phyloP scores from a whole-genome alignment of 2,113 vertebrate genomes.

The Etia nguti region DNA sequence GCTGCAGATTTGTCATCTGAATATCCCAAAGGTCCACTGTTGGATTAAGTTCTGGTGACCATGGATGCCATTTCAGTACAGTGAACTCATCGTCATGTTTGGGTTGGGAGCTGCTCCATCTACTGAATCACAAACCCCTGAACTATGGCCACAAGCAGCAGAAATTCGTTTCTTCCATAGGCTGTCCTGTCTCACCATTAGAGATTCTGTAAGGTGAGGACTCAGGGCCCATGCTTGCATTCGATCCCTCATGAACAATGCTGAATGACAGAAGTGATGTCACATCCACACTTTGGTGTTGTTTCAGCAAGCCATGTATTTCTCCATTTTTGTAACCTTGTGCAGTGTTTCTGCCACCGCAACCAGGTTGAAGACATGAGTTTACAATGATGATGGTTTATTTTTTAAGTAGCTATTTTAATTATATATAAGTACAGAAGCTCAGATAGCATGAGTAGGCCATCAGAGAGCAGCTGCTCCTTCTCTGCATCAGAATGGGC shows the following conservation, averaged over 20 bases:
- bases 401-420: neutral
- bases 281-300: neutral
- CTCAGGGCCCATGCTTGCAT: neutral
- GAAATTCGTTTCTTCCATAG: neutral
- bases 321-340: neutral
- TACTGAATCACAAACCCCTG: neutral
- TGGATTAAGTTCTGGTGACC: neutral
- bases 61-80: neutral
- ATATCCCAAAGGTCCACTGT: neutral
- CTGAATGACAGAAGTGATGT: neutral
- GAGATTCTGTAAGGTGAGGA: neutral
- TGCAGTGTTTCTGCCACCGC: neutral
- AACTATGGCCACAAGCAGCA: neutral
- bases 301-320: neutral
- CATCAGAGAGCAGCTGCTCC: too few relatives aligned
- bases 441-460: neutral
- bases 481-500: too few relatives aligned
- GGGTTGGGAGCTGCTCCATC: neutral
- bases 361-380: neutral
- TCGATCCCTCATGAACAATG: neutral
- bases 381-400: neutral
- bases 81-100: neutral
- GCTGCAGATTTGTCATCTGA: neutral
- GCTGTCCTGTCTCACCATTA: neutral
- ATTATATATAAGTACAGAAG: neutral